A percentile compares a stretch with the other conserved stretches of the same genome.
Evolutionary conservation across 2,113 vertebrate genomes (phyloP).

Genomic region (Tragelaphus imberbis): DNA sequence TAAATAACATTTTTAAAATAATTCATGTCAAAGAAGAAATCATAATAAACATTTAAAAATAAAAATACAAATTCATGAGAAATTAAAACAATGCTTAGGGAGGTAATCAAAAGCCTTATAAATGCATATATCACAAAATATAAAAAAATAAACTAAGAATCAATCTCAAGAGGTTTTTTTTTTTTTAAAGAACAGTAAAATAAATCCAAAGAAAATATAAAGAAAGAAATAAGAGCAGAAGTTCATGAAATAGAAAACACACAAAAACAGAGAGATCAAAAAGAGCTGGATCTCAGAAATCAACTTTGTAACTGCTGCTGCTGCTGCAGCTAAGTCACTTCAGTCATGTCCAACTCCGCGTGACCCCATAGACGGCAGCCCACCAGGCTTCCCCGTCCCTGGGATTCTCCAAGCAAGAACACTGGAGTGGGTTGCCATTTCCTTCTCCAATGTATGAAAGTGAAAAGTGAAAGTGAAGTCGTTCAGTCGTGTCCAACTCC

Average conservation of each 20-base stretch:
- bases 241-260: slow-evolving; percentile 8
- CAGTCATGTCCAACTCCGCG: too few species aligned
- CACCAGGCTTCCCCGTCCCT: too few species aligned
- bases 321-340: too few species aligned
- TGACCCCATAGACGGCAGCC: too few species aligned
- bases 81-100: slow-evolving; percentile 2
- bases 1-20: neutral
- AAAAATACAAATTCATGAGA: slow-evolving; percentile 33
- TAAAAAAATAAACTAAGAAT: slow-evolving; percentile 15
- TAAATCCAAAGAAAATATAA: neutral
- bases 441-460: too few species aligned
- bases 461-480: too few species aligned
- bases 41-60: slow-evolving; percentile 32
- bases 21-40: slow-evolving; percentile 1
- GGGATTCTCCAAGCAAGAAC: too few species aligned
- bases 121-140: neutral
- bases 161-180: neutral
- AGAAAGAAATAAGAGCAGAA: slow-evolving; percentile 18
- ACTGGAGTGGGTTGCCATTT: too few species aligned
- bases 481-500: too few species aligned
- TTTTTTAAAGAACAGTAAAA: neutral
- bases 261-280: neutral
- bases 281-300: neutral
- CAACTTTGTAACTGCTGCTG: neutral
- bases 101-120: neutral